A percentile compares a stretch with the other conserved stretches of the same genome.
phyloP scores from a whole-genome alignment of 2,888 invertebrate species.

The Catocala fraxini region DNA sequence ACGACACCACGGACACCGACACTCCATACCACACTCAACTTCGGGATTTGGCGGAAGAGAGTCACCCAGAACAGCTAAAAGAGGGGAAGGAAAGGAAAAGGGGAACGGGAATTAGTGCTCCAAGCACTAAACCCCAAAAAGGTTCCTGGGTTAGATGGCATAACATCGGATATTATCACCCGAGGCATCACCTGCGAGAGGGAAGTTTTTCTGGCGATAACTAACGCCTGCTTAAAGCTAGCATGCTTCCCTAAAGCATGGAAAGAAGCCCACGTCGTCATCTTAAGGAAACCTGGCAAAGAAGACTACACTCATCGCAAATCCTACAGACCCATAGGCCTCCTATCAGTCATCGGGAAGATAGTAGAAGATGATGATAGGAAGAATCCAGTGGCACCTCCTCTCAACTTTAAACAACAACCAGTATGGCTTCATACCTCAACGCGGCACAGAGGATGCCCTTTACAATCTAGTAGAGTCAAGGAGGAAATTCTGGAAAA shows the following conservation, averaged over 20 bases:
- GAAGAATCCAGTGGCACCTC: slow-evolving; percentile 11
- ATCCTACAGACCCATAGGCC: too few species aligned
- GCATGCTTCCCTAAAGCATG: slow-evolving; percentile 10
- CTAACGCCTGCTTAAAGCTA: slow-evolving; percentile 16
- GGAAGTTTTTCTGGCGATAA: neutral
- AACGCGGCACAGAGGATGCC: slow-evolving; percentile 15
- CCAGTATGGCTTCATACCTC: slow-evolving; percentile 17
- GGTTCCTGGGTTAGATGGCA: slow-evolving; percentile 18
- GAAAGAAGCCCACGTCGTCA: slow-evolving; percentile 18
- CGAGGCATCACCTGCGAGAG: neutral
- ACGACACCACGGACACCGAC: too few species aligned
- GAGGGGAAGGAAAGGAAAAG: neutral
- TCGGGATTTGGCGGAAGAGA: neutral
- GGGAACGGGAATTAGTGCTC: neutral
- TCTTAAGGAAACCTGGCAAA: slow-evolving; percentile 17
- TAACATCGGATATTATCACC: slow-evolving; percentile 17
- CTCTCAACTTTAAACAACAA: slow-evolving; percentile 2
- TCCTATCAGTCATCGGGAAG: slow-evolving; percentile 7
- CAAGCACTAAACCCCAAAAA: slow-evolving; percentile 16
- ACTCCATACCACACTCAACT: neutral
- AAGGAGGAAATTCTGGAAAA: neutral
- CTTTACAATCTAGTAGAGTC: slow-evolving; percentile 11
- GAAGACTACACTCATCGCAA: too few species aligned
- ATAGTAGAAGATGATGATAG: slow-evolving; percentile 16
- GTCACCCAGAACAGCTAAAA: neutral